Base-by-base conservation (phyloP, 2,888 invertebrate genomes). In the Ochropacha duplaris region DNA sequence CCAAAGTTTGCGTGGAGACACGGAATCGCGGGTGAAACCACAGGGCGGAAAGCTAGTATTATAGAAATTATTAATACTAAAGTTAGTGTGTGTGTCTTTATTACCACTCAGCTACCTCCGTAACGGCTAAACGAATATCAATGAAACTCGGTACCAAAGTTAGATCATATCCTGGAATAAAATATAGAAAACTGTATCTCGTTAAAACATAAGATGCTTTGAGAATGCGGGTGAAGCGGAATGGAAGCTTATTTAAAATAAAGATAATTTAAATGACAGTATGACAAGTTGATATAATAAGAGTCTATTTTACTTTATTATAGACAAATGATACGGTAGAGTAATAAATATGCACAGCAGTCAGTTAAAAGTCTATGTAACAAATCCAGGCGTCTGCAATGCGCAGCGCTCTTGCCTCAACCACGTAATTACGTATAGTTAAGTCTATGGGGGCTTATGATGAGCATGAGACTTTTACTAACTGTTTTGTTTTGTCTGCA, bases 401-500 rank as follows among this genome's bases (percentile, higher is more conserved):
- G n/a, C 60, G 55, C 58, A 54, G 56, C 59, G 54, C 57, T 58
- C 59, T 51, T 49, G 57, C 34, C 49, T 58, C 59, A 49, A 58
- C 58, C 39, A 55, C 57, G 59, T 66, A 68, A 69, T 69, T 68
- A 66, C 60, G 59, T 61, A 61, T 65, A 64, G 65, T 65, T 65
- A 66, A 56, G 60, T 58, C 54, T 44, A 50, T 22, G 52, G 60
- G 57, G 56, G 22, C 54, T 57, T 62, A 59, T 59, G 44, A 44
- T 44, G 19, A 44, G 9, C 19, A 19, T 44, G 44, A 44, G 1
- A 44, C 16, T 44, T 44, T 16, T 44, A 44, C 19, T 19, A 44
- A 44, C 19, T 19, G 19, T 44, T 44, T 44, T 44, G 44, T 19
- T 44, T 19, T 19, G 44, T 44, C 44, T 19, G 44, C 19, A 44